These are phyloP conservation scores for Patagioenas fasciata DNA, from an alignment of 2,113 vertebrate genomes.

Conservation along the genomic window DNA sequence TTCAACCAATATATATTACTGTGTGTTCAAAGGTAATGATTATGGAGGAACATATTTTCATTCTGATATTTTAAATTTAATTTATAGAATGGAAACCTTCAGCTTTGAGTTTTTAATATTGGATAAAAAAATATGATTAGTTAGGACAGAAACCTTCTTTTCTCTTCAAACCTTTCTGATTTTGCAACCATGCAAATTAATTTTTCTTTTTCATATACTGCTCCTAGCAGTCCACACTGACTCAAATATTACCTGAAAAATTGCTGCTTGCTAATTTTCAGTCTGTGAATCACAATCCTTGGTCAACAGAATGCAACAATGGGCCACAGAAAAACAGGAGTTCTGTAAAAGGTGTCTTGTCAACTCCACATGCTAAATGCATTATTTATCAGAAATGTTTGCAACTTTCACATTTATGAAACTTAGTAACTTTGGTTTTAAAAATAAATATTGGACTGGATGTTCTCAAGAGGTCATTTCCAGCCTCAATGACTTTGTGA, in stretches of 20 bases:
- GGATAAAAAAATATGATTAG: neutral
- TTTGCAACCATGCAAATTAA: neutral
- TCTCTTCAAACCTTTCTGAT: neutral
- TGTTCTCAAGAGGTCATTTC: neutral
- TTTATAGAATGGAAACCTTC: neutral
- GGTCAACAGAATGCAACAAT: neutral
- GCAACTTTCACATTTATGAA: neutral
- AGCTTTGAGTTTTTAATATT: neutral
- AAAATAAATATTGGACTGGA: neutral
- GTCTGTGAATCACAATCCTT: neutral
- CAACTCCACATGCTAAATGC: neutral
- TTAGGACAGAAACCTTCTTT: neutral
- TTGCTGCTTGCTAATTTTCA: neutral
- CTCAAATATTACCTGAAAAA: neutral
- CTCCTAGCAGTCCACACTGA: neutral
- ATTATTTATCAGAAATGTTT: neutral
- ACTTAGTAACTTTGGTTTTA: neutral
- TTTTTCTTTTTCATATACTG: neutral
- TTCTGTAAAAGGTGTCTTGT: neutral
- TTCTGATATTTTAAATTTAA: neutral
- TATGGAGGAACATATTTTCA: neutral
- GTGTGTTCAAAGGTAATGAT: neutral
- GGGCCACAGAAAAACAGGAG: neutral
- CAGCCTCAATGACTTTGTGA: neutral
- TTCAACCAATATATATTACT: neutral